Conservation (phyloP, 2,888 invertebrate species). For the Zeuzera pyrina region DNA sequence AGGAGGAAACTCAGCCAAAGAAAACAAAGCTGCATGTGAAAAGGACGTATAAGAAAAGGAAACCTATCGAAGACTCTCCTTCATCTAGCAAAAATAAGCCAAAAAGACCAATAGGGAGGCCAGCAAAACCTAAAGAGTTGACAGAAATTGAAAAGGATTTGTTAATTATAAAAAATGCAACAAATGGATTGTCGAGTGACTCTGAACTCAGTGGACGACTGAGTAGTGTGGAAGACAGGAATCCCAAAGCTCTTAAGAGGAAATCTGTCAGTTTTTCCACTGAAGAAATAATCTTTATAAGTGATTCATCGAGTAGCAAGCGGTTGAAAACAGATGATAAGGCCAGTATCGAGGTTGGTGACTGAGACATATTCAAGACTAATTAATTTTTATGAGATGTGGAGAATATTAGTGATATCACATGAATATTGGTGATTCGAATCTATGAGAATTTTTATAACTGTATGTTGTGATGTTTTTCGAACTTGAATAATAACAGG, state of each 20-base stretch:
- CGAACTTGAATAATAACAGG: too few relatives aligned
- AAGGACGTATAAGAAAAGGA: slow-evolving; percentile 48
- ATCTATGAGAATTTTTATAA: too few relatives aligned
- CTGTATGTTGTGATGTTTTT: too few relatives aligned
- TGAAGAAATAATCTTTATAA: slow-evolving; percentile 23
- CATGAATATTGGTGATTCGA: too few relatives aligned
- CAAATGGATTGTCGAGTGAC: slow-evolving; percentile 41
- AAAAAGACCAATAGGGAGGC: slow-evolving; percentile 35
- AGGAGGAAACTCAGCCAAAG: slow-evolving; percentile 52
- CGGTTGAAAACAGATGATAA: slow-evolving; percentile 18
- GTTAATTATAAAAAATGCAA: slow-evolving; percentile 53
- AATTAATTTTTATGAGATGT: neutral
- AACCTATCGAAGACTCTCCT: slow-evolving; percentile 40
- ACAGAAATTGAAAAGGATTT: slow-evolving; percentile 61
- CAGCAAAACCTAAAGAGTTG: slow-evolving; percentile 43
- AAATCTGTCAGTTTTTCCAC: slow-evolving; percentile 35
- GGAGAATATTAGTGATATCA: too few relatives aligned
- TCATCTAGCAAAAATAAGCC: slow-evolving; percentile 31
- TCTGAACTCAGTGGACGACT: slow-evolving; percentile 31
- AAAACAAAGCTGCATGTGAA: slow-evolving; percentile 37
- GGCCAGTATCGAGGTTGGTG: slow-evolving; percentile 9
- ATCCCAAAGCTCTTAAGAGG: slow-evolving; percentile 32
- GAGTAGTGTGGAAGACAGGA: slow-evolving; percentile 30
- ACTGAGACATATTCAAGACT: slow-evolving; percentile 5
- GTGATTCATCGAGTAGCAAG: slow-evolving; percentile 20